Evolutionary conservation across 92 coral and sea anemone genomes (phyloP), one percentile per base, ranked within the genome.

Genomic region (Phymanthus crucifer): DNA sequence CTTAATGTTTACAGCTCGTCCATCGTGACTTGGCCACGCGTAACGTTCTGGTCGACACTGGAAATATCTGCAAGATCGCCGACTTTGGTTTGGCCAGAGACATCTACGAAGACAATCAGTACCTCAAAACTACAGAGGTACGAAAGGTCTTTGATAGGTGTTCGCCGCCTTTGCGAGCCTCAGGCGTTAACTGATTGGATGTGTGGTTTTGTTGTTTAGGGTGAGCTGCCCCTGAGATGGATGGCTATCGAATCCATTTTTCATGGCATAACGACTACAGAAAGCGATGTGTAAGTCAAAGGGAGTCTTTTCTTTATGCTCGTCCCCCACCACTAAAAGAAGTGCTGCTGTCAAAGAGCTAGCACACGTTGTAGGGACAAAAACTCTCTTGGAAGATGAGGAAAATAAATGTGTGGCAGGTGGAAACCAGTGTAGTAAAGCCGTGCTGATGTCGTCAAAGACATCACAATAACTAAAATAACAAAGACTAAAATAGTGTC

Each of bases 171-270:
- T 54, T 54, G 6, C 14, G 8, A 8, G 12, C 17, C 43, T 38
- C 14, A 36, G 26, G 24, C 11, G 64, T 71, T 27, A 6, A 24
- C 29, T 40, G 13, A 56, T 33, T 19, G 7, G 19, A 0, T 67
- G 47, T n/a, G 16, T 16, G 71, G 77, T 38, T n/a, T 52, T 24
- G 17, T 86, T 65, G 52, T 33, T 10, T 17, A 96, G 99, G 99
- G 93, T 27, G 96, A 92, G 58, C 85, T 96, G 35, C 99, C 99
- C 9, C 87, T 96, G 71, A 91, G 99, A 21, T 96, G 99, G 99
- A 96, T 96, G 99, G 97, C 99, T 29, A 77, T 88, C 23, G 99
- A 96, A 58, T 96, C 99, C 38, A 89, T 96, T 57, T 96, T 93
- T 67, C 86, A 91, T 23, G 98, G 98, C 19, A 83, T 96, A 19